Evolutionary conservation across 2,888 invertebrate genomes (phyloP).

Genomic region (Caenorhabditis drosophilae): DNA sequence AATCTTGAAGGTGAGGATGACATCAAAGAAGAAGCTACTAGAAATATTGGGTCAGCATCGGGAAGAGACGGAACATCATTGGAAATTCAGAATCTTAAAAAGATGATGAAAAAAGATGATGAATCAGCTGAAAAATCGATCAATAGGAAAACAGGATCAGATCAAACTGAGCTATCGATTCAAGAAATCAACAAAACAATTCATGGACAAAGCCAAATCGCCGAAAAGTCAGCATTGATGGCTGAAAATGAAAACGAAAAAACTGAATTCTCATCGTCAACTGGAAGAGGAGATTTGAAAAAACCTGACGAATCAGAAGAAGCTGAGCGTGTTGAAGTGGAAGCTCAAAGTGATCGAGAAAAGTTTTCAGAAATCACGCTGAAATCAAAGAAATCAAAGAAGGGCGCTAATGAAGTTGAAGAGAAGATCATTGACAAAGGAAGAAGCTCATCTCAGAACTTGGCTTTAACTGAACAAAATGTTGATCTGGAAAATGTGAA

Average conservation of each 20-base stretch:
- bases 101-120: conserved; percentile 10
- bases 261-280: too few species aligned
- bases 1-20: background rate
- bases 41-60: background rate
- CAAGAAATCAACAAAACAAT: background rate
- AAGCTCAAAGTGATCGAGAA: background rate
- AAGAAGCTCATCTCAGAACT: conserved; percentile 12
- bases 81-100: conserved; percentile 12
- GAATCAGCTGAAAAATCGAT: background rate
- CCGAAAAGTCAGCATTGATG: too few species aligned
- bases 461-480: conserved; percentile 13
- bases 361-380: background rate
- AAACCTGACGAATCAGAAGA: conserved; percentile 8
- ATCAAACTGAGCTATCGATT: conserved; percentile 11
- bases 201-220: background rate
- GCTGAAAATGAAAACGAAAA: conserved; percentile 7
- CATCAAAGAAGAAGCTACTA: background rate
- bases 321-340: conserved; percentile 4
- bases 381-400: background rate
- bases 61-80: background rate
- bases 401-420: conserved; percentile 3
- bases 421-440: conserved; percentile 15
- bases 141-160: background rate
- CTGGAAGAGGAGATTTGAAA: too few species aligned
- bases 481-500: background rate